Evolutionary conservation across 2,113 vertebrate genomes (phyloP).

Genomic region (Apteryx mantelli): DNA sequence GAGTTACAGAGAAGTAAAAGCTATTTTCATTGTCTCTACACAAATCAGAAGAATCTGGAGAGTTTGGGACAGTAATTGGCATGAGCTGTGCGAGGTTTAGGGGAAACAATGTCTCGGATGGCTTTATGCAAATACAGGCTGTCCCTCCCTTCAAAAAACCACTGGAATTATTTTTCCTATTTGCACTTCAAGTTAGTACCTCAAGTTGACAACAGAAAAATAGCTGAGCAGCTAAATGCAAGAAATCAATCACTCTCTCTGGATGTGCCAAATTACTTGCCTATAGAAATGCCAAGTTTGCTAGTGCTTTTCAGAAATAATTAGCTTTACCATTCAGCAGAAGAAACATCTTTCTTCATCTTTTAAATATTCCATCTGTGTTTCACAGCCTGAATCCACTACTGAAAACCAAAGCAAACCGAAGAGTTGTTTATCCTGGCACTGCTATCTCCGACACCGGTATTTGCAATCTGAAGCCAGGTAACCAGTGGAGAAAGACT

Average conservation of each 20-base stretch:
- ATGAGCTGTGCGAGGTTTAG: neutral
- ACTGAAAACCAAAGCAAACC: conserved; percentile 54
- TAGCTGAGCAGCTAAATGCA: neutral
- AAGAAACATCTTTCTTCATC: conserved; percentile 72
- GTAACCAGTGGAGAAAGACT: no score
- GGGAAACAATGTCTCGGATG: neutral
- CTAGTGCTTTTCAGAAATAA: conserved; percentile 51
- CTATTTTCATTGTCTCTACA: neutral
- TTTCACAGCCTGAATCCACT: conserved; percentile 82
- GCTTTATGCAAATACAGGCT: neutral
- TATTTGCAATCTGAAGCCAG: no score
- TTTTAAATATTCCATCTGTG: conserved; percentile 73
- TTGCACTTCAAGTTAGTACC: neutral
- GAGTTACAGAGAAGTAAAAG: neutral
- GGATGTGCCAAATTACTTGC: neutral
- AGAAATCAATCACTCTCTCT: neutral
- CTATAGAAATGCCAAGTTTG: neutral
- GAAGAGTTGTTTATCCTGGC: neutral
- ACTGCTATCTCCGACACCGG: no score
- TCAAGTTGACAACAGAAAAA: neutral
- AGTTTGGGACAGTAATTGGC: neutral
- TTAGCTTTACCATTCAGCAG: conserved; percentile 47
- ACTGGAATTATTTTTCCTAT: neutral
- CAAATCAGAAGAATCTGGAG: neutral
- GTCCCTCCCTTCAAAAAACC: neutral